Evolutionary conservation across 2,888 invertebrate species (phyloP).

Genomic region (Alloscopus bannaensis): DNA sequence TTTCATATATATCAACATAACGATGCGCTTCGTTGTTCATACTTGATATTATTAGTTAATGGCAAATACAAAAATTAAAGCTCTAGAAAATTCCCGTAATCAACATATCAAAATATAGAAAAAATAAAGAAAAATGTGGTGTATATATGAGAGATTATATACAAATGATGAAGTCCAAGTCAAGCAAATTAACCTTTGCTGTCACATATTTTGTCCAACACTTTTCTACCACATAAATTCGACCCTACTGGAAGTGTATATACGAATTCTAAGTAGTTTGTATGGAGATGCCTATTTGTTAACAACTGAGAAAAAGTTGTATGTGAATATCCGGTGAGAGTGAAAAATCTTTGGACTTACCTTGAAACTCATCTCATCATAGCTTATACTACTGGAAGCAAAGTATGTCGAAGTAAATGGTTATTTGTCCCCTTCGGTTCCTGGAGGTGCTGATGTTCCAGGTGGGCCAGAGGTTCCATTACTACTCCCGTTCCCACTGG

Average conservation of each 20-base stretch:
- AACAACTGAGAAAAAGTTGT: no score
- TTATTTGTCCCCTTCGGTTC: constrained; percentile 66
- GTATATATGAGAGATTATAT: constrained; percentile 12
- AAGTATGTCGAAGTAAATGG: constrained; percentile 9
- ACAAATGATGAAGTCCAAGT: no score
- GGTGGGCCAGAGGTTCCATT: constrained; percentile 50
- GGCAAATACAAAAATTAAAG: not conserved
- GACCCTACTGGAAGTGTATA: no score
- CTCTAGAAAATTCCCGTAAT: constrained; percentile 2
- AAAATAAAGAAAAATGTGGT: not conserved
- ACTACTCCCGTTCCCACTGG: constrained; percentile 43
- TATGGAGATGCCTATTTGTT: no score
- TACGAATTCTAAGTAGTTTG: no score
- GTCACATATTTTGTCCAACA: no score
- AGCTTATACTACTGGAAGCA: constrained; percentile 23
- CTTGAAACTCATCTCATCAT: constrained; percentile 46
- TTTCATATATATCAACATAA: constrained; percentile 10
- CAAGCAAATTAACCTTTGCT: no score
- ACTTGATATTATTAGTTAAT: no score
- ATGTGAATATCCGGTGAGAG: no score
- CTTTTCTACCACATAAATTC: no score
- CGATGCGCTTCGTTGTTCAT: no score
- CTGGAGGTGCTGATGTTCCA: constrained; percentile 64
- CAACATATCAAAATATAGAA: constrained; percentile 3
- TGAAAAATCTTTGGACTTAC: constrained; percentile 59